Percentiles rank a stretch among this genome's conserved stretches.
These are phyloP conservation scores for Rhagoletis pomonella DNA, from an alignment of 1,140 invertebrate genomes.

Conservation along the genomic window DNA sequence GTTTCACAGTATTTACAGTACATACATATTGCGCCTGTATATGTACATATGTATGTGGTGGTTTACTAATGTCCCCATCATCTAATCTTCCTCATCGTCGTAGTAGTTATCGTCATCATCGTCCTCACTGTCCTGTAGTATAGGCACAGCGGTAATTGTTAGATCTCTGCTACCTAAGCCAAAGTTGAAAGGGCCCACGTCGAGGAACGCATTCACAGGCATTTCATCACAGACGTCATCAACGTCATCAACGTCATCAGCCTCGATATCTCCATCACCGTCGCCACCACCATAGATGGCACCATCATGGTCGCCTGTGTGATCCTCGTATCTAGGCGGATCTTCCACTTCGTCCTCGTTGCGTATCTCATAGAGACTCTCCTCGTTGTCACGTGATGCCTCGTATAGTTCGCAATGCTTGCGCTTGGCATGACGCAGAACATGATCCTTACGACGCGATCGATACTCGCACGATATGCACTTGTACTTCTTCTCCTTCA, in stretches of 20 bases:
- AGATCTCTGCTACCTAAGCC: slow-evolving; percentile 68
- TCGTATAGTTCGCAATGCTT: slow-evolving; percentile 71
- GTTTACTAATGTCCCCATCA: not conserved
- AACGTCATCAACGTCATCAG: slow-evolving; percentile 59
- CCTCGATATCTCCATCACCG: slow-evolving; percentile 55
- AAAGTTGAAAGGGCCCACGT: slow-evolving; percentile 66
- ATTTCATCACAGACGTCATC: slow-evolving; percentile 57
- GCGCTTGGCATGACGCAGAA: slow-evolving; percentile 68
- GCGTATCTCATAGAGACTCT: slow-evolving; percentile 69
- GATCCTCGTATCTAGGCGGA: slow-evolving; percentile 63
- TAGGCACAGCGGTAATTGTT: slow-evolving; percentile 70
- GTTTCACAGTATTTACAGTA: no score
- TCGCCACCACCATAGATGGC: slow-evolving; percentile 10
- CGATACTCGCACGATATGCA: slow-evolving; percentile 72
- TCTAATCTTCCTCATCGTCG: slow-evolving; percentile 57
- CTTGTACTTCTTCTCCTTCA: slow-evolving; percentile 72
- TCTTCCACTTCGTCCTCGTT: slow-evolving; percentile 65
- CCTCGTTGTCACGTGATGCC: slow-evolving; percentile 64
- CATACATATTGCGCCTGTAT: no score
- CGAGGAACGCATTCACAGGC: slow-evolving; percentile 60
- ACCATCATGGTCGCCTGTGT: slow-evolving; percentile 52
- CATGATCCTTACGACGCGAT: slow-evolving; percentile 71
- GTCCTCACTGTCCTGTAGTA: slow-evolving; percentile 68
- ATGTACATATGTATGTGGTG: not conserved
- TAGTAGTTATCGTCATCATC: slow-evolving; percentile 72